These are phyloP conservation scores for Malurus leucopterus DNA, from an alignment of 2,797 vertebrate genomes.

Conservation along the genomic window DNA sequence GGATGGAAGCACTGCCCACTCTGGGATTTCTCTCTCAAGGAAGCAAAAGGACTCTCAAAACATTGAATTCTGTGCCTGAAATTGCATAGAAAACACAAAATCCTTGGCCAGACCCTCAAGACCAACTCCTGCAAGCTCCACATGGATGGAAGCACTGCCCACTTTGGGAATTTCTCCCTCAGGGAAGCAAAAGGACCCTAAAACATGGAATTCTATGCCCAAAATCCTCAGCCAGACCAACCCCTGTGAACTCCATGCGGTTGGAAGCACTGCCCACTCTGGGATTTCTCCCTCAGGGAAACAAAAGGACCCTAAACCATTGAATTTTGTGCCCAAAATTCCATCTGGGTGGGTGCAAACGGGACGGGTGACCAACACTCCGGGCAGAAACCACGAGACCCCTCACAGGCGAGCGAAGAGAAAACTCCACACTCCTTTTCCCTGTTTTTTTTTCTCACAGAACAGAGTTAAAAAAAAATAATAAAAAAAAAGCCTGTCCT, in stretches of 20 bases:
- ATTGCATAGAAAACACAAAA: too few species aligned
- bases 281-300: background rate
- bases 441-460: conserved; percentile 27
- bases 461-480: background rate
- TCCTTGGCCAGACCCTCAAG: too few species aligned
- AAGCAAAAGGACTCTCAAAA: too few species aligned
- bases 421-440: background rate
- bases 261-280: too few species aligned
- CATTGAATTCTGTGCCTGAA: too few species aligned
- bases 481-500: conserved; percentile 35
- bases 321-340: background rate
- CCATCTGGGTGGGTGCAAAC: rapidly evolving
- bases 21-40: too few species aligned
- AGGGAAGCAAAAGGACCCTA: too few species aligned
- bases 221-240: too few species aligned
- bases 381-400: background rate
- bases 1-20: rapidly evolving
- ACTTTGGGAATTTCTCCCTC: background rate
- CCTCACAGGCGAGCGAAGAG: background rate
- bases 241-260: too few species aligned
- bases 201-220: too few species aligned
- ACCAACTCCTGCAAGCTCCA: too few species aligned
- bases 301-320: rapidly evolving
- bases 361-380: background rate
- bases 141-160: too few species aligned